Evolutionary conservation across 1,140 invertebrate genomes (phyloP), one percentile per base, ranked within the genome.

Genomic region (Gryon sp.): DNA sequence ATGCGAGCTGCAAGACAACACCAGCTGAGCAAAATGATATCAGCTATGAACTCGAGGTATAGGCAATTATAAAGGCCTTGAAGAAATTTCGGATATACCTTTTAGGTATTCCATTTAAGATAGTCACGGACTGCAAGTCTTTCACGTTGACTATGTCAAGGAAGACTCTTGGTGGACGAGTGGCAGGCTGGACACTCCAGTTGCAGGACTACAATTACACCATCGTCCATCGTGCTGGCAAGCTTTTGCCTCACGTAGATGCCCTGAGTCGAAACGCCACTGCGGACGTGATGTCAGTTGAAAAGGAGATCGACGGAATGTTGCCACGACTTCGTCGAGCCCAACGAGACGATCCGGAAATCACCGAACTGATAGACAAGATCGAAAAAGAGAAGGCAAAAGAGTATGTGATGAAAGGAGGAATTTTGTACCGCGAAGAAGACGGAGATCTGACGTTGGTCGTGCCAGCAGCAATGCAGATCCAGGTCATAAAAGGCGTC

Each of bases 111-210:
- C 7, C 34, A 11, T 38, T 38, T 8, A 38, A 38, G 15, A 38
- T 38, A 1, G 1, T 38, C 1, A 16, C 34, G 5, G 34, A 38
- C 7, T 38, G 34, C 22, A 3, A 7, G 3, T 3, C 22, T 24
- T 24, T 24, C 7, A 24, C 7, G 3, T 4, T 24, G 22, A 24
- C 7, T 3, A 24, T 24, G 22, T 24, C n/a, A n/a, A n/a, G n/a
- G n/a, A n/a, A n/a, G n/a, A n/a, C n/a, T n/a, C n/a, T n/a, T n/a
- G n/a, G n/a, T n/a, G n/a, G n/a, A n/a, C 41, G 82, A 52, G 80
- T 88, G 2, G 84, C 83, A 15, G 53, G 83, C 52, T 87, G 83
- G 84, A 66, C 74, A 22, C 45, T 86, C 52, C 38, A 82, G 1
- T 24, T 85, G 9, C 78, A 84, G 48, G 77, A 83, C 12, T 84